Conservation (phyloP, 2,113 vertebrate species). For the Ceratotherium simum region DNA sequence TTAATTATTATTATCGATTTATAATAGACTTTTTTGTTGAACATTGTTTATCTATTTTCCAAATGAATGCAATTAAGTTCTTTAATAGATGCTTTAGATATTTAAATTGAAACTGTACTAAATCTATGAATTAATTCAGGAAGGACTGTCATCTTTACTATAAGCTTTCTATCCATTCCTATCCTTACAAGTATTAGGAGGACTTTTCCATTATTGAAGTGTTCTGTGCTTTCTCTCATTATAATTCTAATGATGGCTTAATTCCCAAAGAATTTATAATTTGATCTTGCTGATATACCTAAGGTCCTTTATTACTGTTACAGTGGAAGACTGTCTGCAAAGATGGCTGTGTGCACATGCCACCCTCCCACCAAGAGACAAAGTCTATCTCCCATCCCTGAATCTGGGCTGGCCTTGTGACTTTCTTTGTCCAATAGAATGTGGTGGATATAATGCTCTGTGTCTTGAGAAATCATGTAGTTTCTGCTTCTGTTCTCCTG, state of each 20-base stretch:
- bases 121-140: conserved; percentile 4
- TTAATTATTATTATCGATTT: conserved; percentile 55
- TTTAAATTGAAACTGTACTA: neutral
- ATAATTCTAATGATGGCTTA: neutral
- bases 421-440: neutral
- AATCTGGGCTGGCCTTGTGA: neutral
- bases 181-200: neutral
- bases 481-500: neutral
- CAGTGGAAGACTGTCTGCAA: neutral
- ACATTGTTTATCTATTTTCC: conserved; percentile 29
- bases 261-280: neutral
- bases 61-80: conserved; percentile 13
- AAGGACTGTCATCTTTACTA: neutral
- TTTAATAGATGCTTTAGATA: conserved; percentile 27
- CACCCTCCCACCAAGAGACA: accelerated
- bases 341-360: neutral
- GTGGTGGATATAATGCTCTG: neutral
- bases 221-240: neutral
- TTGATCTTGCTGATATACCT: neutral
- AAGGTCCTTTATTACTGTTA: neutral
- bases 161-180: neutral
- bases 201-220: neutral
- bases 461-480: neutral
- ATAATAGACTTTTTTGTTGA: neutral
- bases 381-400: neutral